Base-by-base conservation (phyloP, 2,797 vertebrate genomes). In the Parauchenoglanis ngamensis region DNA sequence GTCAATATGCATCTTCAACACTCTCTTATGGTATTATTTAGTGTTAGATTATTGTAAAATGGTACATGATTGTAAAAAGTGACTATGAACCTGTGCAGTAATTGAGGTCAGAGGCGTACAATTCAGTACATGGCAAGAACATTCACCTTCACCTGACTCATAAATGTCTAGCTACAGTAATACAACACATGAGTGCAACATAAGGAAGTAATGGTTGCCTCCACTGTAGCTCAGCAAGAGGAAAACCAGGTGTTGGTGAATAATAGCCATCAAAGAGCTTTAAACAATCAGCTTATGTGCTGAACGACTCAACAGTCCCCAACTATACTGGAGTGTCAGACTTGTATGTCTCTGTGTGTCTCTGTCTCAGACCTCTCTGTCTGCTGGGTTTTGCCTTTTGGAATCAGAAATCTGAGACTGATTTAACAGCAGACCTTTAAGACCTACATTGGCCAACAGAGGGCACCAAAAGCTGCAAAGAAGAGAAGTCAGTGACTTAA, bases 361-460 rank as follows among this genome's bases (percentile, higher is more conserved):
- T 40, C 35, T 35, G 35, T 35, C 40, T 40, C 40, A 40, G 31
- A 84, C 52, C 35, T 59, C 52, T 88, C 65, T 83, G 81, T 31
- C 78, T 61, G 78, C 23, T 80, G 79, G 40, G 23, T 15, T 79
- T 35, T 56, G 28, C 25, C 40, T 73, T 79, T 85, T 82, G 31
- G 23, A 84, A 63, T 65, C 57, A 86, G 82, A 57, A 86, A 81
- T 77, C 63, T 76, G 57, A 85, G 40, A 75, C 57, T 59, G 52
- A 59, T 93, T 89, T 91, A 91, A 91, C 92, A 93, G 93, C 87
- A 92, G 90, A 94, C 93, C 90, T 88, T 85, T 87, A 59, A 68
- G 83, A 61, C 73, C 77, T 61, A 59, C 35, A 21, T 87, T 44
- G 67, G 13, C 89, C 90, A 68, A 86, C 85, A 90, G 91, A 91